Conservation (phyloP, 2,888 invertebrate genomes). For the Perdita meconis region DNA sequence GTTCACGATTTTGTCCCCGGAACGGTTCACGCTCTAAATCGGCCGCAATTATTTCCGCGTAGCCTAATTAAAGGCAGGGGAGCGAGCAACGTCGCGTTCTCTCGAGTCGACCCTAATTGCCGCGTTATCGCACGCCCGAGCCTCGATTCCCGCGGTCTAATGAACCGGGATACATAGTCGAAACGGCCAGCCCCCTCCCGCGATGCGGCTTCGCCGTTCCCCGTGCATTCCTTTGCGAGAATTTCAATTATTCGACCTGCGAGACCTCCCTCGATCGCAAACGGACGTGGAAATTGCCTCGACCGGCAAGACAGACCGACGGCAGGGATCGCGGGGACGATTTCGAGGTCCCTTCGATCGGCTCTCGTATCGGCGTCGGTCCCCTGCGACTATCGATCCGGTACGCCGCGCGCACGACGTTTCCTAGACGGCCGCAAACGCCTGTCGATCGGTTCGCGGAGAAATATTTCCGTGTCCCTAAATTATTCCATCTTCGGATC, state of each 20-base stretch:
- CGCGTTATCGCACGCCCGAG: constrained; percentile 36
- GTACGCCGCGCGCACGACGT: no score
- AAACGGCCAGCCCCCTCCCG: constrained; percentile 13
- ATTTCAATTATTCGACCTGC: constrained; percentile 34
- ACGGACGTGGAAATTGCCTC: no score
- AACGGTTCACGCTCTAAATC: constrained; percentile 3
- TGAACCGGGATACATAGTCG: constrained; percentile 57
- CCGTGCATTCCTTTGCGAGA: constrained; percentile 10
- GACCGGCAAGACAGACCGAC: no score
- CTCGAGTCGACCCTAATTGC: constrained; percentile 27
- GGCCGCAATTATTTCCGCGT: constrained; percentile 31
- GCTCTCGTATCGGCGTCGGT: no score
- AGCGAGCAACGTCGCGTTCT: constrained; percentile 23
- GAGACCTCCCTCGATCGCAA: constrained; percentile 9
- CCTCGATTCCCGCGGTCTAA: constrained; percentile 47
- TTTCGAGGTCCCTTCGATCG: no score
- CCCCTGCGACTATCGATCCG: no score
- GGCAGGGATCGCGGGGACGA: no score
- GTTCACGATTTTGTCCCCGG: not conserved
- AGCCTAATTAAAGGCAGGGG: constrained; percentile 25
- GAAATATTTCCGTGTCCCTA: no score
- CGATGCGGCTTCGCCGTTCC: constrained; percentile 2
- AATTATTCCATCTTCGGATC: no score
- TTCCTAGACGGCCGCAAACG: no score
- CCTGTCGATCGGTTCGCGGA: no score